Base-by-base conservation (phyloP, 2,888 invertebrate genomes). In the Ormyrus pomaceus region DNA sequence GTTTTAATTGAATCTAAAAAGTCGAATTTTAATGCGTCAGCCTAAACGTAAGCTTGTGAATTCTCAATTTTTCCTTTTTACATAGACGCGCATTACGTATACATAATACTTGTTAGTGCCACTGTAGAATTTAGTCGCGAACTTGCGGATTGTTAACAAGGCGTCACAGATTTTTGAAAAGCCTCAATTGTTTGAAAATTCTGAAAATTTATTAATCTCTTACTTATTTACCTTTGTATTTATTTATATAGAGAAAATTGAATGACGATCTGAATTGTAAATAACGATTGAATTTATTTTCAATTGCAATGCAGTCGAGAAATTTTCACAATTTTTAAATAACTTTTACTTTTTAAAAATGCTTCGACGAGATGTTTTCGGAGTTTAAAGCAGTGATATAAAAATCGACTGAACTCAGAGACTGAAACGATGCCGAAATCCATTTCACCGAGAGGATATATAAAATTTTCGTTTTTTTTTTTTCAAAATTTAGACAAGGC, bases 111-210 rank as follows among this genome's bases (percentile, higher is more conserved):
- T 56, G 66, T 58, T 77, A 77, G 77, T 77, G 65, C 65, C 77
- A 77, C 51, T 51, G 8, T 77, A 77, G 71, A 19, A 64, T 13
- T 13, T 66, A 66, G 62, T n/a, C 7, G 55, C 69, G 62, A 70
- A 75, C n/a, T 51, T 61, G 51, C 48, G 48, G 11, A 45, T 77
- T 19, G 59, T 66, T 59, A 55, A 61, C 64, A 48, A 50, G 13
- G n/a, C 66, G 73, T 73, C 69, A 69, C 51, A 45, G 64, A 74
- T 56, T 79, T 64, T 79, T 58, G 56, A 69, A 45, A 68, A 8
- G 13, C 10, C 50, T 45, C 11, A 69, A 65, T 66, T 72, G 19
- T 6, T 55, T 73, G 13, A 7, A 55, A 64, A 69, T 69, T 69
- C 48, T 48, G 34, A 66, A 59, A 58, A 58, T 62, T 74, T 13